Conservation (phyloP, 2,797 vertebrate genomes). For the Streptopelia turtur region DNA sequence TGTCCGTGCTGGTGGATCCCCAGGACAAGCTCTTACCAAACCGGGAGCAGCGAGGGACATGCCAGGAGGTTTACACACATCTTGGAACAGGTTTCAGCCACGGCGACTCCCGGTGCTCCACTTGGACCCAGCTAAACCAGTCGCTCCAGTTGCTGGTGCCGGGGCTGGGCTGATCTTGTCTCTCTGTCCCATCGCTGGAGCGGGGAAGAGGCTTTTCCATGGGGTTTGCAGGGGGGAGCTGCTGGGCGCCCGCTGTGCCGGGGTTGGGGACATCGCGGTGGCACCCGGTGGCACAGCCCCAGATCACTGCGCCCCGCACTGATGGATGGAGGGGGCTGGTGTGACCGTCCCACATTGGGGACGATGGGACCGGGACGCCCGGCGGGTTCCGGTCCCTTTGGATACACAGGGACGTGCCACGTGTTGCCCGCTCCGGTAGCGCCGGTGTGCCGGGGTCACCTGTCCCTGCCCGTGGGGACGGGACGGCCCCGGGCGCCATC, state of each 20-base stretch:
- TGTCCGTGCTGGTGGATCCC: not conserved
- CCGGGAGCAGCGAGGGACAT: not conserved
- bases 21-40: not conserved
- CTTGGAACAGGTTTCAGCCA: conserved; percentile 25
- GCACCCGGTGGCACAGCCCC: not conserved
- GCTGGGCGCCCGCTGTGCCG: accelerated
- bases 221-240: not conserved
- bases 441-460: accelerated
- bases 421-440: not conserved
- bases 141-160: conserved; percentile 40
- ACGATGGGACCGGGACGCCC: not conserved
- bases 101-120: conserved; percentile 12
- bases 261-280: accelerated
- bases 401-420: accelerated
- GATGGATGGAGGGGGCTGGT: too few relatives aligned
- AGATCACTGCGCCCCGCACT: accelerated
- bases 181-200: not conserved
- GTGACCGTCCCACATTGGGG: accelerated
- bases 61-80: conserved; percentile 29
- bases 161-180: conserved; percentile 18
- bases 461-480: accelerated
- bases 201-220: not conserved
- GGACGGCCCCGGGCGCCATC: accelerated
- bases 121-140: conserved; percentile 55
- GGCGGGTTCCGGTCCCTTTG: not conserved